Percentiles rank a stretch among this genome's conserved stretches.
Evolutionary conservation across 2,113 vertebrate genomes (phyloP).

Genomic region (Chauna torquata): DNA sequence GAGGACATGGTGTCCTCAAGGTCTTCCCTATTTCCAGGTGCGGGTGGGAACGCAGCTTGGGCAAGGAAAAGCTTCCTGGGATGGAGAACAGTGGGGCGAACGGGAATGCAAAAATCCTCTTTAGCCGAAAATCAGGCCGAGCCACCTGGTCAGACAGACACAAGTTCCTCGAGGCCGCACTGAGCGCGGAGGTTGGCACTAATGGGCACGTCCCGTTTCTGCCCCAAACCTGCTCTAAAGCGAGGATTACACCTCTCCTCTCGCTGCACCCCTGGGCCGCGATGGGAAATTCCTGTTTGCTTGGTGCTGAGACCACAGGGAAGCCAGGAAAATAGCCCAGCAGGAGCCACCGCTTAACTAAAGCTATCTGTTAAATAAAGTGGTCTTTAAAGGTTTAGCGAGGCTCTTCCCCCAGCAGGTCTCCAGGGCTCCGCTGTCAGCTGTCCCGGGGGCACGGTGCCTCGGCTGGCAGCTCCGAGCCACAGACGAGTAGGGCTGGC

Average conservation of each 20-base stretch:
- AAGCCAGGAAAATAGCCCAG: constrained; percentile 33
- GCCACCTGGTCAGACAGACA: background rate
- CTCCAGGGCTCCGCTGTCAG: constrained; percentile 14
- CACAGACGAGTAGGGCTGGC: background rate
- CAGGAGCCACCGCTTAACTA: constrained; percentile 51
- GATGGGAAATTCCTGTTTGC: background rate
- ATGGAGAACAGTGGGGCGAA: background rate
- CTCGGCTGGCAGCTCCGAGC: background rate
- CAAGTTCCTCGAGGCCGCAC: background rate
- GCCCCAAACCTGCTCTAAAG: background rate
- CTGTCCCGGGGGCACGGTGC: background rate
- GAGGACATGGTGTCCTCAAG: background rate
- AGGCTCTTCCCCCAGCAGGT: background rate
- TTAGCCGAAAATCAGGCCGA: background rate
- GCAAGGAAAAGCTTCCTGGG: background rate
- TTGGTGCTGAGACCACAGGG: background rate
- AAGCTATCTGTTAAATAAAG: constrained; percentile 28
- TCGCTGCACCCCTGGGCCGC: fast-evolving
- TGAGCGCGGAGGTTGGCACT: background rate
- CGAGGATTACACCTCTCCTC: background rate
- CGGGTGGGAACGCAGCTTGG: background rate
- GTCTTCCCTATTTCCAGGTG: background rate
- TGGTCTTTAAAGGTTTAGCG: constrained; percentile 54
- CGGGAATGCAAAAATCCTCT: background rate
- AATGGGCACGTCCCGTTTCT: fast-evolving